These are phyloP conservation scores for Hylomyscus alleni DNA, from an alignment of 2,797 vertebrate species.

Conservation along the genomic window DNA sequence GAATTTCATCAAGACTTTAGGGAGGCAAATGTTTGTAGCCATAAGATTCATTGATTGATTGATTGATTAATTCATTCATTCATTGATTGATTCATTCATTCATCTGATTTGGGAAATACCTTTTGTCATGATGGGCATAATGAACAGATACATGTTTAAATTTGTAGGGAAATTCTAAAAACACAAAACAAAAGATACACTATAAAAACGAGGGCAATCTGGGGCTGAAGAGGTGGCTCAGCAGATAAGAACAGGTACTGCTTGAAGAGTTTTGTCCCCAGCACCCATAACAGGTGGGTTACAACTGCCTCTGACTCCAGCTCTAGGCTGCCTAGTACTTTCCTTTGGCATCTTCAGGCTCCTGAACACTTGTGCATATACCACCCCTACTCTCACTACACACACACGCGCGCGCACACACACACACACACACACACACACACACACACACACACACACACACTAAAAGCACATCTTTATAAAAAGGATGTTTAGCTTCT, in stretches of 20 bases:
- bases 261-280: not conserved
- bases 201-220: not conserved
- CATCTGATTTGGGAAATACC: not conserved
- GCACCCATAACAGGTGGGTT: not conserved
- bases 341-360: not conserved
- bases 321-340: not conserved
- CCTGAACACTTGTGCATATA: not conserved
- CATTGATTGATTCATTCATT: not conserved
- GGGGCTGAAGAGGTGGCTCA: not conserved
- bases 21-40: not conserved
- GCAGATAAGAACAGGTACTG: not conserved
- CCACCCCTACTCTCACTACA: too few species aligned
- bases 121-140: not conserved
- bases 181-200: not conserved
- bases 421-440: not conserved
- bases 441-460: not conserved
- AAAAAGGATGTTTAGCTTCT: not conserved
- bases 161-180: not conserved
- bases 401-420: not conserved
- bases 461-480: not conserved
- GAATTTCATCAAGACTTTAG: slow-evolving; percentile 33
- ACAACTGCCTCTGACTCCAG: not conserved
- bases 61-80: not conserved
- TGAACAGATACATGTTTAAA: not conserved
- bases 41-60: not conserved